Evolutionary conservation across 2,888 invertebrate species (phyloP), one percentile per base, ranked within the genome.

Genomic region (Chymomyza amoena): DNA sequence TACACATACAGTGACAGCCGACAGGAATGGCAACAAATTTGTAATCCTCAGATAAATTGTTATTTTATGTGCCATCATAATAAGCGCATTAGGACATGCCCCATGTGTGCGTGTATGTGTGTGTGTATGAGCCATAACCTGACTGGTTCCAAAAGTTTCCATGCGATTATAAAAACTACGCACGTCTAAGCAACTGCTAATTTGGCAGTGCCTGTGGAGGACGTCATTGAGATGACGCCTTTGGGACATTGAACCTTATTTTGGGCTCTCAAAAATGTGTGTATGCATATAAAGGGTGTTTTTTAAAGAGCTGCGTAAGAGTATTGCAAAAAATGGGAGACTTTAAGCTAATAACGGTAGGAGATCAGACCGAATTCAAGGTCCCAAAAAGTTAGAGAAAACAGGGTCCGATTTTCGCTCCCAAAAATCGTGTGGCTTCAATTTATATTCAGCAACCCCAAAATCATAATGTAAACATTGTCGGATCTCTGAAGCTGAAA

Each of bases 21-120:
- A 73, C 69, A 72, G 32, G 7, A 66, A 69, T 74, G 72, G 65
- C 74, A 73, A 68, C 75, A 78, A 81, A 77, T 87, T 80, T 78
- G 89, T 88, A 87, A 88, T 88, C 85, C 80, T 84, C 80, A 83
- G 75, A 83, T 87, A 86, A 88, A 86, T 86, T 86, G 87, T 88
- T 87, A 87, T 88, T 83, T 86, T 87, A 87, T 87, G 85, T 88
- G 85, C 76, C 82, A 84, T 79, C 82, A 86, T 88, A 85, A 88
- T 85, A 85, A 85, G 88, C 88, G 84, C 80, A 88, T 85, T 88
- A 85, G 73, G 73, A 79, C 72, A 73, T 65, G 73, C 68, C 68
- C 64, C 28, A 63, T 28, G 61, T 50, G 36, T 25, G 32, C 32
- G 51, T 18, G 61, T 28, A 70, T 39, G 60, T 52, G 57, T 51